These are phyloP conservation scores for Serripes groenlandicus DNA, from an alignment of 2,888 invertebrate genomes.

Conservation along the genomic window DNA sequence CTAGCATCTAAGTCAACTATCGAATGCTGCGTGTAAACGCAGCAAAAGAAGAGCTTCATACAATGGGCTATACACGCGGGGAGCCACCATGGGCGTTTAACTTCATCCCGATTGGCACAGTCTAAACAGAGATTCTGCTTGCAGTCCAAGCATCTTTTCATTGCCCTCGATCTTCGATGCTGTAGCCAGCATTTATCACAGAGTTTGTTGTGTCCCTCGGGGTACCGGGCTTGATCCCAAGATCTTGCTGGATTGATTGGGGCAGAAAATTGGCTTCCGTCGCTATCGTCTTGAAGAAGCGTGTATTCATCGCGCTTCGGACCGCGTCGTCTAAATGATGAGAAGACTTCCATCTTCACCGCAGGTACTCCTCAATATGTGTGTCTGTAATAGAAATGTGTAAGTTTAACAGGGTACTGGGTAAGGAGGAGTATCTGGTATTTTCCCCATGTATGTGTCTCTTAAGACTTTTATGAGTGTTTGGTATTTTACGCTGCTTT, in stretches of 20 bases:
- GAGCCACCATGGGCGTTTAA: slow-evolving; percentile 40
- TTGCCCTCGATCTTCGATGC: slow-evolving; percentile 35
- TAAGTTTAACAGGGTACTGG: no score
- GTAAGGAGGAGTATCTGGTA: no score
- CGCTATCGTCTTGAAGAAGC: slow-evolving; percentile 41
- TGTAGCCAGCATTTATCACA: slow-evolving; percentile 59
- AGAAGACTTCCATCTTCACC: slow-evolving; percentile 38
- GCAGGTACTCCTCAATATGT: no score
- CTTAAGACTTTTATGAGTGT: no score
- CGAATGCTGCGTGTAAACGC: slow-evolving; percentile 38
- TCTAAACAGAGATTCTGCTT: slow-evolving; percentile 47
- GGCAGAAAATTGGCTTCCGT: slow-evolving; percentile 29
- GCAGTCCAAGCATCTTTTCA: slow-evolving; percentile 49
- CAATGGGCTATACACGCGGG: slow-evolving; percentile 42
- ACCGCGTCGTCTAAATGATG: slow-evolving; percentile 31
- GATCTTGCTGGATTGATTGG: background rate
- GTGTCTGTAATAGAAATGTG: no score
- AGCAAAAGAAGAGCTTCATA: slow-evolving; percentile 43
- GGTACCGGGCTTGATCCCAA: background rate
- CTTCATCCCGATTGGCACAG: slow-evolving; percentile 44
- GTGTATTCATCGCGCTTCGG: slow-evolving; percentile 31
- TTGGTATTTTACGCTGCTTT: no score
- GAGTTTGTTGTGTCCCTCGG: background rate
- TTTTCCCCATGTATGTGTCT: no score
- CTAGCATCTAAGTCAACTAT: slow-evolving; percentile 23